Evolutionary conservation across 2,888 invertebrate species (phyloP), one percentile per base, ranked within the genome.

Genomic region (Epistrophella euchroma): DNA sequence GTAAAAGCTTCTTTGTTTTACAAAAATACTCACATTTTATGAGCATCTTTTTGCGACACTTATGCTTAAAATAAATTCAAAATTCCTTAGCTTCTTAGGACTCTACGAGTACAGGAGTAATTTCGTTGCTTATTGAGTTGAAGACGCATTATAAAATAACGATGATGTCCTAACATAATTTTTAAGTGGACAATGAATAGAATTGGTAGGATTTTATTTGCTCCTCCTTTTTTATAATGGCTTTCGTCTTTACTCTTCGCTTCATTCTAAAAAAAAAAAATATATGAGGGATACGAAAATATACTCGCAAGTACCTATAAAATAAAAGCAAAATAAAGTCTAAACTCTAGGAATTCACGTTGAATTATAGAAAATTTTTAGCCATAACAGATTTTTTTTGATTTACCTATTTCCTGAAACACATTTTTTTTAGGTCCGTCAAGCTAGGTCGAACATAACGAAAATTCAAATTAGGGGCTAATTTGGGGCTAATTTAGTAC

Each of bases 121-220:
- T 15, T 52, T 52, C 4, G 25, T 52, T 25, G 50, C 22, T 50
- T 22, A 50, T 40, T 40, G 40, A 13, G 50, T 22, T 52, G 25
- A 28, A 52, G 25, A n/a, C 15, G 25, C 52, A 52, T 52, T 52
- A n/a, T n/a, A 52, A 25, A 52, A 28, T 52, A 52, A 72, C 45
- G 72, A 73, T 77, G 72, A 71, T 82, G 77, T 77, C 58, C 78
- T 74, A 56, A 70, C 73, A 77, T 73, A 66, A 73, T 74, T 58
- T 55, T 73, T 56, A 70, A 83, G 19, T 19, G 68, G 45, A 28
- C 52, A 52, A 52, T 52, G 52, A 25, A 52, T 28, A 52, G n/a
- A 52, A 52, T 52, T 52, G 15, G 25, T 7, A 52, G 52, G 25
- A 28, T 52, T 52, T 28, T 22, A 6, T 22, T 22, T 22, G 15